Conservation (phyloP, 2,113 vertebrate genomes). For the Panthera uncia region DNA sequence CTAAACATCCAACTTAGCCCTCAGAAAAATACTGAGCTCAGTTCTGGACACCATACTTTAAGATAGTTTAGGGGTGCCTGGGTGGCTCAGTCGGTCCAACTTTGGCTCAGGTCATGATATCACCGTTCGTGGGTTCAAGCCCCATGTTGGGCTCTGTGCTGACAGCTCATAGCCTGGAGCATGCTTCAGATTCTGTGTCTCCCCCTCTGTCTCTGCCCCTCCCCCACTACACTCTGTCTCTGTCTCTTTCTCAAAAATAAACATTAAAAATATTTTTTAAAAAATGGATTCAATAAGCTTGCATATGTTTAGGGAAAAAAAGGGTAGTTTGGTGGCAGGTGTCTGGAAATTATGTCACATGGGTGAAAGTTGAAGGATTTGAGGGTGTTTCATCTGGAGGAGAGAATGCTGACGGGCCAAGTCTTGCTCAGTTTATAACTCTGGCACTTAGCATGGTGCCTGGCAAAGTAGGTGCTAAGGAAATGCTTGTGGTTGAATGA, state of each 20-base stretch:
- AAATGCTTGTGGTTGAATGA: background rate
- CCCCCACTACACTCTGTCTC: too few species aligned
- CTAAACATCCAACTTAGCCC: background rate
- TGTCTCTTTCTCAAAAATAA: too few species aligned
- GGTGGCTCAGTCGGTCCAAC: too few species aligned
- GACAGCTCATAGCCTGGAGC: too few species aligned
- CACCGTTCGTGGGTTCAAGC: too few species aligned
- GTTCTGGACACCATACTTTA: background rate
- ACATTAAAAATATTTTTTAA: too few species aligned
- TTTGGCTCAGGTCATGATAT: too few species aligned
- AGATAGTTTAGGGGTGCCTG: background rate
- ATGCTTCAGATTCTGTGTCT: too few species aligned
- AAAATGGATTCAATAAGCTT: background rate
- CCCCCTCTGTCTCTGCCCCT: too few species aligned
- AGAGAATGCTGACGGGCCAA: background rate
- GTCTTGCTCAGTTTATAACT: background rate
- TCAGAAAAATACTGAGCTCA: conserved; percentile 26
- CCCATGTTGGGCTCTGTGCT: too few species aligned
- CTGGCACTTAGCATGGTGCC: background rate
- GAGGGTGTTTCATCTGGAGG: background rate
- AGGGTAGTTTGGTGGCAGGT: background rate
- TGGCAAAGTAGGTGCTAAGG: background rate
- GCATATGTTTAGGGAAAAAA: background rate
- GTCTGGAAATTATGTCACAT: background rate
- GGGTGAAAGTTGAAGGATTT: background rate